phyloP scores from a whole-genome alignment of 2,113 vertebrate genomes.

The Bubo bubo region DNA sequence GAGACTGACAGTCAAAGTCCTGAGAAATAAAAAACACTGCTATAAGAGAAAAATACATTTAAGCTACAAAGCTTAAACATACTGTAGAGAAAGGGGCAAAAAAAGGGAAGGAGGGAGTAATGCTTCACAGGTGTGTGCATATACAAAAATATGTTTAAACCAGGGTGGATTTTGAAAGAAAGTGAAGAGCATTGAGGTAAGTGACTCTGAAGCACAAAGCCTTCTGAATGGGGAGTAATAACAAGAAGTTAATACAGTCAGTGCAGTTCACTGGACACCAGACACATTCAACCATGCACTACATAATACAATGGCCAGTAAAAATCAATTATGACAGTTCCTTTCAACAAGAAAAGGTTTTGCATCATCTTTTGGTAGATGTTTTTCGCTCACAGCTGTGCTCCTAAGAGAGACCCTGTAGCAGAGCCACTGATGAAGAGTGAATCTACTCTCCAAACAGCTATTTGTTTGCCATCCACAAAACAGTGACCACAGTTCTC shows the following conservation, averaged over 20 bases:
- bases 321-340: not conserved
- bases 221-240: not conserved
- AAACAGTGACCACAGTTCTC: not conserved
- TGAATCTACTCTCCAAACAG: not conserved
- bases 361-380: not conserved
- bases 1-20: not conserved
- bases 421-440: not conserved
- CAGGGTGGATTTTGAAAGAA: not conserved
- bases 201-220: not conserved
- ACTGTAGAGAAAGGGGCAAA: not conserved
- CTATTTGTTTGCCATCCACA: not conserved
- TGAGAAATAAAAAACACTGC: not conserved
- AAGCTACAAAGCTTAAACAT: not conserved
- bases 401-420: not conserved
- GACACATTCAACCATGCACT: not conserved
- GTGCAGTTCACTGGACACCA: not conserved
- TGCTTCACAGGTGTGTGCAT: fast-evolving
- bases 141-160: not conserved
- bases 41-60: not conserved
- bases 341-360: not conserved
- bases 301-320: not conserved
- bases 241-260: not conserved
- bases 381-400: not conserved
- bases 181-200: not conserved
- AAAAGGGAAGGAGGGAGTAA: not conserved